Evolutionary conservation across 2,797 vertebrate genomes (phyloP).

Genomic region (Tapirus indicus): DNA sequence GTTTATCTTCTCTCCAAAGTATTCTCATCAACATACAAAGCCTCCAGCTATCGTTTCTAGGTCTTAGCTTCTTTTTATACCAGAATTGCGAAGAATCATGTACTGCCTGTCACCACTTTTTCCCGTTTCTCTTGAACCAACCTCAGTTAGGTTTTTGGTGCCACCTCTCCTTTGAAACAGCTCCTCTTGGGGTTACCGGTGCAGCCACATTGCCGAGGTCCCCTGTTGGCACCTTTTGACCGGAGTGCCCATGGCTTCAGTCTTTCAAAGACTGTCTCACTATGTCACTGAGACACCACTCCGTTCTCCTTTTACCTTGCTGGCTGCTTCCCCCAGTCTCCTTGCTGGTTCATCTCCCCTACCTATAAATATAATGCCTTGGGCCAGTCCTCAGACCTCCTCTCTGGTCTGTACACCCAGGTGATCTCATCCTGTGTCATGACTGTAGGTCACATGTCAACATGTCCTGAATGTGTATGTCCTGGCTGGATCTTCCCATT

Average conservation of each 20-base stretch:
- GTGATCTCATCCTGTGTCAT: fast-evolving
- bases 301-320: background rate
- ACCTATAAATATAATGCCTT: fast-evolving
- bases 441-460: too few relatives aligned
- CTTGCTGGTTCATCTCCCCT: background rate
- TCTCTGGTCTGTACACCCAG: background rate
- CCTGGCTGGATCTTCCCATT: background rate
- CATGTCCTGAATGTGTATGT: background rate
- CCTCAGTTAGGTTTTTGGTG: background rate
- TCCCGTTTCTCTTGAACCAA: background rate
- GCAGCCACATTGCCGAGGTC: fast-evolving
- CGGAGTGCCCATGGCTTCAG: background rate
- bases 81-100: fast-evolving
- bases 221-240: background rate
- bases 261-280: background rate
- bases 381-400: background rate
- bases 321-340: background rate
- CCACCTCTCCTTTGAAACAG: background rate
- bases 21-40: fast-evolving
- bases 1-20: background rate
- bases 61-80: background rate
- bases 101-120: background rate
- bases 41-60: background rate
- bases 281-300: background rate
- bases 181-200: background rate